A percentile compares a stretch with the other conserved stretches of the same genome.
These are phyloP conservation scores for Melanostoma scalare DNA, from an alignment of 2,888 invertebrate genomes.

Conservation along the genomic window DNA sequence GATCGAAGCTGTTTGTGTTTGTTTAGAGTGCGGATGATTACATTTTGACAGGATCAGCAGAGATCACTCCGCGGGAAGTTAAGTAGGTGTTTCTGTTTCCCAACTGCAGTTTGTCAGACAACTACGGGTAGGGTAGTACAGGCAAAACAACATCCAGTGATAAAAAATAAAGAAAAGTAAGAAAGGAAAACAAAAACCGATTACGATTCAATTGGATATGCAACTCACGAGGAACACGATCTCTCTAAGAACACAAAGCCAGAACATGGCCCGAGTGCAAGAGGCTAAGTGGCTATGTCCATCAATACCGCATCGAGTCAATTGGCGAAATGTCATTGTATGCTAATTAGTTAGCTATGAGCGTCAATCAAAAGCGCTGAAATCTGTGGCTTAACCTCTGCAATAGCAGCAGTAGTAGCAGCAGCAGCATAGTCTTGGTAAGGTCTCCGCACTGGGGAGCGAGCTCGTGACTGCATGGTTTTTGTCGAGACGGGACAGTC, in stretches of 20 bases:
- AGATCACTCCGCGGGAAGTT: slow-evolving; percentile 51
- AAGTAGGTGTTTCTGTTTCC: slow-evolving; percentile 6
- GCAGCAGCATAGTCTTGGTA: neutral
- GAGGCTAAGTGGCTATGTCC: slow-evolving; percentile 72
- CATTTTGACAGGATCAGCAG: slow-evolving; percentile 62
- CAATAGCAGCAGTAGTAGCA: neutral
- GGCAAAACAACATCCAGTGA: neutral
- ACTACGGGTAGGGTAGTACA: neutral
- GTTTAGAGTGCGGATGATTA: slow-evolving; percentile 31
- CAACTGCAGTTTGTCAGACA: slow-evolving; percentile 19
- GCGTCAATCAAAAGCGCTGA: slow-evolving; percentile 69
- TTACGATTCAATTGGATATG: slow-evolving; percentile 72
- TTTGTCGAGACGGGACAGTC: slow-evolving; percentile 26
- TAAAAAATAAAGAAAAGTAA: slow-evolving; percentile 13
- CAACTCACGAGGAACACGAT: slow-evolving; percentile 71
- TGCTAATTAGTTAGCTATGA: slow-evolving; percentile 72
- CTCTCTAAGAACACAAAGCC: slow-evolving; percentile 55
- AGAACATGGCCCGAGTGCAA: slow-evolving; percentile 63
- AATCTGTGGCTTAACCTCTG: slow-evolving; percentile 48
- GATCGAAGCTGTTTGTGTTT: slow-evolving; percentile 9
- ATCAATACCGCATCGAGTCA: slow-evolving; percentile 72
- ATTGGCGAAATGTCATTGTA: slow-evolving; percentile 73
- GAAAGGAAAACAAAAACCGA: slow-evolving; percentile 46
- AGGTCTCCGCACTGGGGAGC: slow-evolving; percentile 23
- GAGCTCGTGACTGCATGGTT: slow-evolving; percentile 35